phyloP scores from a whole-genome alignment of 2,113 vertebrate genomes.

The Platichthys stellatus region DNA sequence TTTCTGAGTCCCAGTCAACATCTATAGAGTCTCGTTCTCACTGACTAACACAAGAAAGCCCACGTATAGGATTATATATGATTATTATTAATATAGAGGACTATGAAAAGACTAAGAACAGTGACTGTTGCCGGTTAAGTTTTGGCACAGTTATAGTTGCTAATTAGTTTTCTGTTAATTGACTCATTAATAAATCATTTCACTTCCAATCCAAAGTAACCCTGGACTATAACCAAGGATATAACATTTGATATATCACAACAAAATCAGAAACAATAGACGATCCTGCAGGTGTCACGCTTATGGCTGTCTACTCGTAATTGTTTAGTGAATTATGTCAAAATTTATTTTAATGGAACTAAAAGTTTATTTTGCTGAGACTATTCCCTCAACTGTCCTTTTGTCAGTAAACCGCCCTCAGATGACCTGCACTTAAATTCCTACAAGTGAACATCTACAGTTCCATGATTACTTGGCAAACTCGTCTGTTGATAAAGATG shows the following conservation, averaged over 20 bases:
- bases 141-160: no score
- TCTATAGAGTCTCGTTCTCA: not conserved
- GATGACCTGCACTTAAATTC: not conserved
- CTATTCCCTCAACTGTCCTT: no score
- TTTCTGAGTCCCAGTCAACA: not conserved
- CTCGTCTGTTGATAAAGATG: not conserved
- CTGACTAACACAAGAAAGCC: not conserved
- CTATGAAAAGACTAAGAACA: not conserved
- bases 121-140: no score
- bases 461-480: not conserved
- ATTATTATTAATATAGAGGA: not conserved
- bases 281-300: no score
- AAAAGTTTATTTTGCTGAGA: no score
- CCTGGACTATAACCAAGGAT: no score
- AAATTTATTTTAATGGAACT: no score
- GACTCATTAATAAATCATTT: no score
- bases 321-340: no score
- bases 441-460: not conserved
- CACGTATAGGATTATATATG: not conserved
- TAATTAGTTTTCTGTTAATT: no score
- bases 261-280: not conserved
- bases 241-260: not conserved
- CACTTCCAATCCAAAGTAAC: no score
- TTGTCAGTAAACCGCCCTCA: not conserved
- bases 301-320: no score